Base-by-base conservation (phyloP, 2,888 invertebrate species). In the Pterostichus madidus region DNA sequence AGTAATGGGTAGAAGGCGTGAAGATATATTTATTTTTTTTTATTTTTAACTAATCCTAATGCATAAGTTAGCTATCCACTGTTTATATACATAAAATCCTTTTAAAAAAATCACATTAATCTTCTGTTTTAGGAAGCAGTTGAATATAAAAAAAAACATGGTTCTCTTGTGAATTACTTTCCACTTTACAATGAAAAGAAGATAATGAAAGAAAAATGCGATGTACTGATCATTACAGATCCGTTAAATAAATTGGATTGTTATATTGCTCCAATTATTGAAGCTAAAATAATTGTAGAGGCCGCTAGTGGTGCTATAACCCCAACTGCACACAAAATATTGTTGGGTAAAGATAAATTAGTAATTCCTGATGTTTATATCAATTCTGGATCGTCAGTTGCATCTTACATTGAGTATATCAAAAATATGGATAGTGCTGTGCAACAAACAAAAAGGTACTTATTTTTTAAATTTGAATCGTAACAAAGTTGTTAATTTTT, bases 341-440 rank as follows among this genome's bases (percentile, higher is more conserved):
- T 90, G 24, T 84, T 85, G 0, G 85, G 85, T 2, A 86, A 86
- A 46, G 84, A 85, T n/a, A 88, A 87, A 84, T 81, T 90, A 3
- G 87, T 90, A 6, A 84, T 90, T 15, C 90, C 90, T 3, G 89
- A 89, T 85, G 86, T 90, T 73, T 87, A 87, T 53, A 87, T 88
- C 4, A 88, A 87, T 76, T 85, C 87, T 4, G 89, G 89, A 4
- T 85, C 86, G 2, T 86, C 87, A 3, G 84, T 90, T 5, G 87
- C 87, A 10, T 88, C 88, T 0, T 89, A 88, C 84, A 86, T 89
- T 84, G 89, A 89, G n/a, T 75, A 75, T 59, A n/a, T 46, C 0
- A 79, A 68, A 49, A 77, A 77, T 77, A 17, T 35, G 11, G 59
- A 59, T 10, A 31, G 59, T 31, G 24, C 17, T 10, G 53, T 13